A percentile compares a stretch with the other conserved stretches of the same genome.
phyloP scores from a whole-genome alignment of 1,140 invertebrate species.

The Lordiphosa stackelbergi region DNA sequence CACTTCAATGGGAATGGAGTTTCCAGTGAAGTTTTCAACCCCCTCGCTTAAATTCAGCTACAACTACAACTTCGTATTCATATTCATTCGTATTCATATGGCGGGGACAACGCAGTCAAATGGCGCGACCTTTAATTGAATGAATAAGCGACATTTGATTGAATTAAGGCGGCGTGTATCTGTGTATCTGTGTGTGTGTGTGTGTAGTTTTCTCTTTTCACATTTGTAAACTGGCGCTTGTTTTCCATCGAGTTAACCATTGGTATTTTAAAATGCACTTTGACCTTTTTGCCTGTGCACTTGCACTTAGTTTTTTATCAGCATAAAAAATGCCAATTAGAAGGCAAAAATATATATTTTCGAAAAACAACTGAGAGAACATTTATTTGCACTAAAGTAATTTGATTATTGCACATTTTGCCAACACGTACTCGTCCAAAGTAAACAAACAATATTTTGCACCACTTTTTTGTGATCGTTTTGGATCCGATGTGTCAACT shows the following conservation, averaged over 20 bases:
- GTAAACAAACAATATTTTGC: neutral
- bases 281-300: conserved; percentile 10
- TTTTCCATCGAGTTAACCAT: conserved; percentile 8
- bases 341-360: too few relatives aligned
- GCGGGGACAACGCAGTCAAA: conserved; percentile 54
- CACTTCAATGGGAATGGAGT: conserved; percentile 11
- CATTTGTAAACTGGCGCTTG: conserved; percentile 12
- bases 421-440: conserved; percentile 1
- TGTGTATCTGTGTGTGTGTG: conserved; percentile 1
- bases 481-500: conserved; percentile 31
- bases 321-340: too few relatives aligned
- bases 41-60: neutral
- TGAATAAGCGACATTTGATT: conserved; percentile 76
- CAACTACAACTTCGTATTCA: conserved; percentile 8
- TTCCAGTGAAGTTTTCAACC: conserved; percentile 19
- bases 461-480: conserved; percentile 1
- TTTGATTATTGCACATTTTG: too few relatives aligned
- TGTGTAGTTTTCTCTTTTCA: neutral
- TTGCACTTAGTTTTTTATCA: neutral
- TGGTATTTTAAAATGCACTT: conserved; percentile 14
- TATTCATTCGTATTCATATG: conserved; percentile 9
- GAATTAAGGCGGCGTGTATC: conserved; percentile 53
- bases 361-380: too few relatives aligned
- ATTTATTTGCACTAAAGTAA: too few relatives aligned
- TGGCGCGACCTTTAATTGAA: conserved; percentile 76